Base-by-base conservation (phyloP, 1,140 invertebrate species). In the Drosophila parvula region DNA sequence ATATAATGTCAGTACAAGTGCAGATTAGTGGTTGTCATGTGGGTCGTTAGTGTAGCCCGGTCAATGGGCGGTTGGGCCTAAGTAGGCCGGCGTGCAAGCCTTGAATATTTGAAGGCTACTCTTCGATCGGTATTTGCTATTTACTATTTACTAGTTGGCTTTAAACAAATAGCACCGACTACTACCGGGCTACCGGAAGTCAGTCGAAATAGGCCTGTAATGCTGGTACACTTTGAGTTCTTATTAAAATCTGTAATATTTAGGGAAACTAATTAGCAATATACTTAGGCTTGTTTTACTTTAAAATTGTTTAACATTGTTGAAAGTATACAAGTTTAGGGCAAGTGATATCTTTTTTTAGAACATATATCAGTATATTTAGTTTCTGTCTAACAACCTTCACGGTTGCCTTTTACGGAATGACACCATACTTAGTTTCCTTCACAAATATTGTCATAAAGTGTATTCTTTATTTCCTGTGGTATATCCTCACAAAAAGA, bases 1-100 rank as follows among this genome's bases (percentile, higher is more conserved):
- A 89, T 83, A 84, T 88, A 88, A 88, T 88, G 84, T 89, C 82
- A 82, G 75, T 86, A 86, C 82, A 86, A 83, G 82, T 88, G 77
- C 74, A 84, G 84, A 89, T 89, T 88, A 88, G 84, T 88, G 84
- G 84, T 70, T 88, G 84, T 89, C 83, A 78, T 83, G 84, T 83
- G 80, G 84, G 73, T 77, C 76, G 77, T 88, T 88, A 76, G 59
- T 51, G 48, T 16, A n/a, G n/a, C n/a, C 27, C 27, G 34, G 55
- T 5, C 7, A 16, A 12, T 22, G 58, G 30, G 10, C 4, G 18
- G 30, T 11, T 12, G 9, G 40, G 14, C 8, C 11, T 18, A 28
- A 22, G n/a, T 50, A 34, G 27, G 27, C 7, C 48, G 30, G 22
- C 22, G 60, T 43, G 40, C 41, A 16, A 14, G n/a, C 61, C 57